Evolutionary conservation across 2,113 vertebrate species (phyloP), one percentile per base, ranked within the genome.

Genomic region (Abramis brama): DNA sequence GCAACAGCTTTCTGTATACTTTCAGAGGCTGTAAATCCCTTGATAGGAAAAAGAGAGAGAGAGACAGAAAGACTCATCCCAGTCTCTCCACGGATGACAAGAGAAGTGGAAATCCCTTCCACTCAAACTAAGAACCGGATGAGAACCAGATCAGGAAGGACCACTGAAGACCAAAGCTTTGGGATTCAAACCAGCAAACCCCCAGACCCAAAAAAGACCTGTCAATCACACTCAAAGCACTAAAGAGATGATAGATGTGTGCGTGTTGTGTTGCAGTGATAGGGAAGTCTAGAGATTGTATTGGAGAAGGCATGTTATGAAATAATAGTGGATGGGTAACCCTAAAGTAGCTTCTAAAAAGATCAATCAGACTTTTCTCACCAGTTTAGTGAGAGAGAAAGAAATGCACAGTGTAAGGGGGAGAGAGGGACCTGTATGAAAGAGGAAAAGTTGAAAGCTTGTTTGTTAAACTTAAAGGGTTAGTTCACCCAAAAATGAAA

Each of bases 91-190:
- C 73, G 64, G 79, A 30, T 71, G 78, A 83, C 66, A 73, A 62
- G 70, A 36, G 43, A 47, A 55, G 43, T 64, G 52, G 45, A 86
- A 86, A 86, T 86, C 85, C 85, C 68, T 47, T 86, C 70, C 78
- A 30, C 85, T 86, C 77, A 80, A 71, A 79, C 78, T 86, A 86
- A 86, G 85, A 86, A 33, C 64, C 52, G 73, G 79, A 86, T 86
- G 85, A 86, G 70, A 86, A 74, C 17, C 66, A 75, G 85, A 86
- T 82, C 79, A 82, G 79, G 71, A 82, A 66, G 21, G 33, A 76
- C 79, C 85, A 86, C 68, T 86, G 71, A 39, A 60, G 47, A 74
- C 79, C 68, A 60, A 86, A 76, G 79, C 79, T 11, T 50, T 55
- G 79, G 79, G 79, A 82, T 82, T 86, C 64, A 81, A 80, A 79